Percentiles rank a stretch among this genome's conserved stretches.
These are phyloP conservation scores for Macroglossus sobrinus DNA, from an alignment of 2,113 vertebrate genomes.

Conservation along the genomic window DNA sequence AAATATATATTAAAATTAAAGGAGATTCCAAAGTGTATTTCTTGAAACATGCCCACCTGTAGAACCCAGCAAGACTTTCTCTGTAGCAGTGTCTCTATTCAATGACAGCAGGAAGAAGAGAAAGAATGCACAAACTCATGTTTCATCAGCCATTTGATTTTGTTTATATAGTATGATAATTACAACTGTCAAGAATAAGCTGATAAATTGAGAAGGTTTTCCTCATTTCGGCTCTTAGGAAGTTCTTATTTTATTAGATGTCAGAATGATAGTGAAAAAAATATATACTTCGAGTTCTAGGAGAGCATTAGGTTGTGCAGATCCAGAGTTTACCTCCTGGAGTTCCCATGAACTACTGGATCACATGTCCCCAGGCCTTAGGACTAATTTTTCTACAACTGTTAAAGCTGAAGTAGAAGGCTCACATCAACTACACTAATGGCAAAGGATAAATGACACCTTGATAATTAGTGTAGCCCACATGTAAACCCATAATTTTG, in stretches of 20 bases:
- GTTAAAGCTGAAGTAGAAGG: background rate
- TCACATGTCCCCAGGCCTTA: background rate
- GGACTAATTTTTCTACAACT: background rate
- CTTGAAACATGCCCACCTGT: background rate
- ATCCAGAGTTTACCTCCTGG: background rate
- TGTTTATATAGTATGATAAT: background rate
- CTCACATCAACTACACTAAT: background rate
- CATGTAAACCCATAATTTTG: background rate
- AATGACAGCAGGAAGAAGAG: background rate
- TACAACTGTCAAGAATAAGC: background rate
- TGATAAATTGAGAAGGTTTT: background rate
- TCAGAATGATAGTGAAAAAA: background rate
- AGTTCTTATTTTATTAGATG: conserved; percentile 23
- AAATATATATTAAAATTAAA: background rate
- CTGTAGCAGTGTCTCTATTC: background rate
- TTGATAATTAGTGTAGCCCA: background rate
- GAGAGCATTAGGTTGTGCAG: background rate
- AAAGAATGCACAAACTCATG: background rate
- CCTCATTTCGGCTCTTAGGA: background rate
- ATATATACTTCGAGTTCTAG: background rate
- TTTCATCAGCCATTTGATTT: background rate
- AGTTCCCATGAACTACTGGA: background rate
- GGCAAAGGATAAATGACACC: background rate
- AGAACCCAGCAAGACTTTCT: background rate
- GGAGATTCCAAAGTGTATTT: background rate